A percentile compares a stretch with the other conserved stretches of the same genome.
These are phyloP conservation scores for Melanotaenia duboulayi DNA, from an alignment of 2,113 vertebrate genomes.

Conservation along the genomic window DNA sequence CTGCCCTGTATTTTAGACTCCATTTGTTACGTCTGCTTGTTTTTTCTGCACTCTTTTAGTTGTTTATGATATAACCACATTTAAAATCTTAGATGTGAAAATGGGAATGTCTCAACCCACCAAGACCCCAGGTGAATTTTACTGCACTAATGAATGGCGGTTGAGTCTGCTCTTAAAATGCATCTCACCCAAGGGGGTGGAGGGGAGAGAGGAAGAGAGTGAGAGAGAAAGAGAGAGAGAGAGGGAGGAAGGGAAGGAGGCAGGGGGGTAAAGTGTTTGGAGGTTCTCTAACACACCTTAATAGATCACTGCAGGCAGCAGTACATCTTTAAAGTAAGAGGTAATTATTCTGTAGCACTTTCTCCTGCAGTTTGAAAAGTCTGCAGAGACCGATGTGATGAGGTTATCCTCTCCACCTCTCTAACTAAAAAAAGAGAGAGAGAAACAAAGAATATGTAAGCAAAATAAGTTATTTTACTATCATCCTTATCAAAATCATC, in stretches of 20 bases:
- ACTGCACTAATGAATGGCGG: background rate
- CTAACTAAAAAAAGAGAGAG: no score
- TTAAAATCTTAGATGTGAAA: slow-evolving; percentile 12
- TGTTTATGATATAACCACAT: background rate
- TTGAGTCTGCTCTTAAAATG: slow-evolving; percentile 13
- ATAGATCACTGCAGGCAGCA: slow-evolving; percentile 12
- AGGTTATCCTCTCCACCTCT: background rate
- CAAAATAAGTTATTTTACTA: slow-evolving; percentile 10
- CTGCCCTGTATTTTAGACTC: slow-evolving; percentile 17
- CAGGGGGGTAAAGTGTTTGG: background rate
- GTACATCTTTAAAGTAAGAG: slow-evolving; percentile 1
- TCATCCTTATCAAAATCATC: background rate
- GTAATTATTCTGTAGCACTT: background rate
- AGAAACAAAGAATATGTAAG: no score
- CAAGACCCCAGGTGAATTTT: slow-evolving; percentile 16
- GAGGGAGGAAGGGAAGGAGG: no score
- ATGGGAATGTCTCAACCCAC: background rate
- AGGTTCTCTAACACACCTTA: slow-evolving; percentile 6
- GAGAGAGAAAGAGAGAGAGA: no score
- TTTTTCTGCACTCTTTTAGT: background rate
- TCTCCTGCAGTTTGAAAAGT: background rate
- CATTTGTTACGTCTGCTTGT: background rate
- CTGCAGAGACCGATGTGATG: background rate
- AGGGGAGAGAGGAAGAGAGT: no score
- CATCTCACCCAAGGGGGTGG: slow-evolving; percentile 1